Evolutionary conservation across 2,113 vertebrate species (phyloP).

Genomic region (Pelobates fuscus): DNA sequence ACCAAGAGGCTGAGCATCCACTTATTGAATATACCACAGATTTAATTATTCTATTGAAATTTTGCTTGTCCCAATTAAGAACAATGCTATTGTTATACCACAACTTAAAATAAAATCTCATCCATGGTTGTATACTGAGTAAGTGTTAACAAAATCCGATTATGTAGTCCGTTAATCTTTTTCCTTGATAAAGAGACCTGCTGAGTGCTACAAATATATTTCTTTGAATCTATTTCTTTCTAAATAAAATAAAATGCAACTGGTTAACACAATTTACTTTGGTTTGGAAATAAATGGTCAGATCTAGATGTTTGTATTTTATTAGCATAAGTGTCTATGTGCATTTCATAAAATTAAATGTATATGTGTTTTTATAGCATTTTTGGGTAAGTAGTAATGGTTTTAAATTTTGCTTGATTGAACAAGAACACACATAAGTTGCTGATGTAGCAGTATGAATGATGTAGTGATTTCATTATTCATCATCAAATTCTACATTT

Average conservation of each 20-base stretch:
- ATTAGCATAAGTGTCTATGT: not conserved
- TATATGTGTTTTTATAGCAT: too few species aligned
- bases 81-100: conserved; percentile 21
- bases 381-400: too few species aligned
- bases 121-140: conserved; percentile 23
- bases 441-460: too few species aligned
- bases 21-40: conserved; percentile 1
- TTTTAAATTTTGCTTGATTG: too few species aligned
- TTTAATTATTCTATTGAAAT: conserved; percentile 14
- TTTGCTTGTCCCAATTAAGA: conserved; percentile 9
- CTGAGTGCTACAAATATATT: not conserved
- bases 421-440: too few species aligned
- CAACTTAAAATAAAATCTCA: conserved; percentile 36
- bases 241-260: conserved; percentile 6
- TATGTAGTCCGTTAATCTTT: conserved; percentile 15
- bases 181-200: conserved; percentile 31
- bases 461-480: too few species aligned
- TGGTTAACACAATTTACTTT: not conserved
- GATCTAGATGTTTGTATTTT: not conserved
- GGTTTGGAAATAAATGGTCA: not conserved
- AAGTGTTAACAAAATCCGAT: conserved; percentile 35
- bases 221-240: not conserved
- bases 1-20: too few species aligned
- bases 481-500: too few species aligned
- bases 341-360: too few species aligned